phyloP scores from a whole-genome alignment of 2,888 invertebrate genomes.

The Lapara coniferarum region DNA sequence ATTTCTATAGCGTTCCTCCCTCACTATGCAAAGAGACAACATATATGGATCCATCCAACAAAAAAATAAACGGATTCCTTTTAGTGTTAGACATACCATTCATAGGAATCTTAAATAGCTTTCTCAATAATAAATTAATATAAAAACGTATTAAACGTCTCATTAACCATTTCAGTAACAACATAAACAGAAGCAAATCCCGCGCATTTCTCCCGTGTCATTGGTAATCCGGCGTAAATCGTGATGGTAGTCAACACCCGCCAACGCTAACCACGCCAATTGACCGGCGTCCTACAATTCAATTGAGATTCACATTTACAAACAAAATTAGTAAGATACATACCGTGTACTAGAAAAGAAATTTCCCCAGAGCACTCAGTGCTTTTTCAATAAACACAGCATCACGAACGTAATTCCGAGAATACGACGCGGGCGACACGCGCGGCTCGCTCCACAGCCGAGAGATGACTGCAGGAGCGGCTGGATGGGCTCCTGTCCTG shows the following conservation, averaged over 20 bases:
- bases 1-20: too few species aligned
- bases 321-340: constrained; percentile 38
- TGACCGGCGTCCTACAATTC: neutral
- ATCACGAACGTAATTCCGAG: constrained; percentile 58
- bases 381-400: constrained; percentile 62
- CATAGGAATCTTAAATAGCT: too few species aligned
- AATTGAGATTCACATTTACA: neutral
- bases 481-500: constrained; percentile 56
- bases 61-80: too few species aligned
- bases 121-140: too few species aligned
- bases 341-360: constrained; percentile 52
- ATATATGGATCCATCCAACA: too few species aligned
- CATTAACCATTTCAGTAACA: neutral
- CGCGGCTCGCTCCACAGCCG: constrained; percentile 52
- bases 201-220: constrained; percentile 2
- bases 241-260: neutral
- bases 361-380: constrained; percentile 55
- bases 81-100: too few species aligned
- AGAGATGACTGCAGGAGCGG: constrained; percentile 56
- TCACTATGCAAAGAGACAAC: too few species aligned
- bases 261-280: neutral
- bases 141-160: too few species aligned
- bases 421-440: constrained; percentile 44
- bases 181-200: neutral
- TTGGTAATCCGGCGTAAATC: constrained; percentile 5